Evolutionary conservation across 2,797 vertebrate genomes (phyloP).

Genomic region (Amphiprion clarkii): DNA sequence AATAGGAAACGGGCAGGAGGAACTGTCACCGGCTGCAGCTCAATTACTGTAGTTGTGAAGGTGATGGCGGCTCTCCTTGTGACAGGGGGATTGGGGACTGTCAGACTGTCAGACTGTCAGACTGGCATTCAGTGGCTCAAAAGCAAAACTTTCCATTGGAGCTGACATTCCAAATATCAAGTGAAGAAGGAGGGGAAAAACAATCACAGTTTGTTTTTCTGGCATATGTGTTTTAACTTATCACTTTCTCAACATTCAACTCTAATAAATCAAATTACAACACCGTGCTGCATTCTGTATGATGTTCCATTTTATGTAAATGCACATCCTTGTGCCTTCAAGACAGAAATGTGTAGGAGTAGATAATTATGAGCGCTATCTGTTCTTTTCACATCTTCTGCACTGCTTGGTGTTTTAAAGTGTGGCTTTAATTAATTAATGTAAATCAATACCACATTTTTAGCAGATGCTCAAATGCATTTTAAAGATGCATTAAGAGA

Average conservation of each 20-base stretch:
- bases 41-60: conserved; percentile 68
- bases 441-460: conserved; percentile 34
- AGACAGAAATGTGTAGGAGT: conserved; percentile 39
- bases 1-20: conserved; percentile 57
- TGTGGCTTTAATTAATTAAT: conserved; percentile 26
- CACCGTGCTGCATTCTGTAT: background rate
- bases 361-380: conserved; percentile 34
- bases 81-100: conserved; percentile 63
- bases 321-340: background rate
- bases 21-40: conserved; percentile 66
- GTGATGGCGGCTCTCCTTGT: conserved; percentile 51
- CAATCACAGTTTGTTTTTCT: conserved; percentile 23
- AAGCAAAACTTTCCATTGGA: conserved; percentile 51
- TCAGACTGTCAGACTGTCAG: conserved; percentile 65
- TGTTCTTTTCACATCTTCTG: conserved; percentile 29
- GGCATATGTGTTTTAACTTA: conserved; percentile 20
- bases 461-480: conserved; percentile 21
- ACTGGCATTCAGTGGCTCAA: conserved; percentile 57
- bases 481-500: conserved; percentile 16
- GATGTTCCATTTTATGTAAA: conserved; percentile 34
- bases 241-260: conserved; percentile 28
- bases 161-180: conserved; percentile 52
- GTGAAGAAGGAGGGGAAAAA: conserved; percentile 14
- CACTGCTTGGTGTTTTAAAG: conserved; percentile 27
- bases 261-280: conserved; percentile 39